Evolutionary conservation across 2,888 invertebrate species (phyloP).

Genomic region (Tuta absoluta): DNA sequence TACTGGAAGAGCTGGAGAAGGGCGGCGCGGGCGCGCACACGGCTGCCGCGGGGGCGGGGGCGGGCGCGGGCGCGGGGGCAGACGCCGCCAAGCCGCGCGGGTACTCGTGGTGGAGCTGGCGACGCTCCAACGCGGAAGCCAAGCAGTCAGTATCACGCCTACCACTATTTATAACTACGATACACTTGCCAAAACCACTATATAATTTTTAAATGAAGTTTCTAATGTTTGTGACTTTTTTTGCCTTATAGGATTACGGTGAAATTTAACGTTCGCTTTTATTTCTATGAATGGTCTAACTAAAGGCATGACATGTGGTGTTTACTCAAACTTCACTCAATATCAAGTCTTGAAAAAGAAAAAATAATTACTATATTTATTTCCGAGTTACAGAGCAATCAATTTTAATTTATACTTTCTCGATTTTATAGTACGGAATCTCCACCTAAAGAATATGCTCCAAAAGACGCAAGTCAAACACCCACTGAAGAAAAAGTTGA

Average conservation of each 20-base stretch:
- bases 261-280: not conserved
- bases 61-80: conserved; percentile 38
- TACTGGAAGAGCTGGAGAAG: conserved; percentile 70
- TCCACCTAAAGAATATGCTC: conserved; percentile 56
- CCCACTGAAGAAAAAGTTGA: conserved; percentile 46
- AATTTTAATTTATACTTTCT: not conserved
- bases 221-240: not conserved
- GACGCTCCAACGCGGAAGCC: conserved; percentile 74
- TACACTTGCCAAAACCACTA: not conserved
- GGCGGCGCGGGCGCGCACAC: conserved; percentile 58
- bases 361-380: too few species aligned
- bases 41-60: conserved; percentile 44
- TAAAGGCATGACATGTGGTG: too few species aligned
- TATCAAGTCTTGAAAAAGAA: too few species aligned
- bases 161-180: conserved; percentile 13
- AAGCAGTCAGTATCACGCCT: conserved; percentile 50
- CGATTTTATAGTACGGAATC: conserved; percentile 51
- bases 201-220: not conserved
- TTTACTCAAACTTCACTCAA: too few species aligned
- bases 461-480: conserved; percentile 42
- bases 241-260: not conserved
- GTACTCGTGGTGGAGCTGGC: conserved; percentile 86
- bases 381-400: not conserved
- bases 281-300: not conserved
- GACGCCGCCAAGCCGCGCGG: conserved; percentile 71